Evolutionary conservation across 2,888 invertebrate genomes (phyloP).

Genomic region (Cacoxenus indagator): DNA sequence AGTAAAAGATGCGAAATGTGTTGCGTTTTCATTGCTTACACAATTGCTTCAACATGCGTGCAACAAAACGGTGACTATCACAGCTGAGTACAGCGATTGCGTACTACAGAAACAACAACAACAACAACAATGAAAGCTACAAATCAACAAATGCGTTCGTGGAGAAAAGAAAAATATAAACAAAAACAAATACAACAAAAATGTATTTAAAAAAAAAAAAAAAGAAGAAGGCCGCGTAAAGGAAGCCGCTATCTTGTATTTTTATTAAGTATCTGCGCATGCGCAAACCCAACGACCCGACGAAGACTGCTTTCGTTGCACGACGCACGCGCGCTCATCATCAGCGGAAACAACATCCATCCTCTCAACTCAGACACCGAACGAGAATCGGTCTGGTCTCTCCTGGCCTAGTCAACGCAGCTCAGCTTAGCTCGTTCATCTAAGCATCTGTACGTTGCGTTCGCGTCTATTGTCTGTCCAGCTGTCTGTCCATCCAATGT

Average conservation of each 20-base stretch:
- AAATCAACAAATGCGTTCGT: slow-evolving; percentile 18
- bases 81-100: slow-evolving; percentile 29
- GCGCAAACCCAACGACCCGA: slow-evolving; percentile 31
- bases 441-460: slow-evolving; percentile 11
- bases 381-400: background rate
- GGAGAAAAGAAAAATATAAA: no score
- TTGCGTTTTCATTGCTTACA: background rate
- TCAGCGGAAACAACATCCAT: slow-evolving; percentile 1
- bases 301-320: background rate
- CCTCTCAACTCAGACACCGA: no score
- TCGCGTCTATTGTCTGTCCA: slow-evolving; percentile 12
- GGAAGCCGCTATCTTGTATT: slow-evolving; percentile 28
- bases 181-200: slow-evolving; percentile 23
- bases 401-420: background rate
- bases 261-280: slow-evolving; percentile 45
- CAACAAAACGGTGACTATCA: slow-evolving; percentile 37
- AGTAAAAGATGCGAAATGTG: slow-evolving; percentile 26
- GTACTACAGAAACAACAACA: slow-evolving; percentile 22
- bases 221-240: background rate
- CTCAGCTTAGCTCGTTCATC: slow-evolving; percentile 13
- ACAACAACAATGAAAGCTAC: slow-evolving; percentile 6
- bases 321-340: slow-evolving; percentile 5
- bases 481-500: slow-evolving; percentile 7
- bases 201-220: slow-evolving; percentile 1
- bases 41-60: slow-evolving; percentile 14